Base-by-base conservation (phyloP, 2,888 invertebrate species). In the Stenolophus ochropezus region DNA sequence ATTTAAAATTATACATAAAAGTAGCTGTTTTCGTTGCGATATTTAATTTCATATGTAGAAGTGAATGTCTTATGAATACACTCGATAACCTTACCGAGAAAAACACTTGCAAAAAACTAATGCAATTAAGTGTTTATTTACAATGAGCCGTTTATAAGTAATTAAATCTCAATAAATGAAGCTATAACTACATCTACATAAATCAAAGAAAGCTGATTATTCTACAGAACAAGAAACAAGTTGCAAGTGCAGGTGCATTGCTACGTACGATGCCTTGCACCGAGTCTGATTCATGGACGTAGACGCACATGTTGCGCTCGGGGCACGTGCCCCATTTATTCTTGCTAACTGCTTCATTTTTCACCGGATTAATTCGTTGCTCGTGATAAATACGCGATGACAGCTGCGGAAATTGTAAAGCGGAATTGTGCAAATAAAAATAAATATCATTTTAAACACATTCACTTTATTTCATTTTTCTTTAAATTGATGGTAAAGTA, bases 291-390 rank as follows among this genome's bases (percentile, higher is more conserved):
- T 61, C 61, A 61, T 61, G 61, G 61, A 23, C 61, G 61, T 25
- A 61, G 61, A 23, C 23, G 33, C 23, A 21, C 25, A 25, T 61
- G 61, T 14, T 25, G 61, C 23, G 6, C n/a, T 8, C n/a, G 25
- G 61, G 25, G 61, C 61, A 61, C 61, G 61, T 61, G 61, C 61
- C 61, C 61, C 61, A 61, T 23, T 61, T 61, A 61, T 61, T 61
- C 23, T 61, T 61, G 14, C 23, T 27, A 61, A 61, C 23, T 23
- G 25, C 61, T 61, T 61, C 61, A 61, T 61, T 61, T 61, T 61
- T 61, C 25, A 61, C 23, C 61, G 61, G 56, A 61, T 61, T 61
- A 61, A 61, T 61, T 51, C 18, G 61, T 25, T 61, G 61, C 14
- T 25, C 8, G 25, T 42, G 33, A 42, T 42, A 42, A 42, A 42